Conservation (phyloP, 1,140 invertebrate genomes). For the Diachasmimorpha longicaudata region DNA sequence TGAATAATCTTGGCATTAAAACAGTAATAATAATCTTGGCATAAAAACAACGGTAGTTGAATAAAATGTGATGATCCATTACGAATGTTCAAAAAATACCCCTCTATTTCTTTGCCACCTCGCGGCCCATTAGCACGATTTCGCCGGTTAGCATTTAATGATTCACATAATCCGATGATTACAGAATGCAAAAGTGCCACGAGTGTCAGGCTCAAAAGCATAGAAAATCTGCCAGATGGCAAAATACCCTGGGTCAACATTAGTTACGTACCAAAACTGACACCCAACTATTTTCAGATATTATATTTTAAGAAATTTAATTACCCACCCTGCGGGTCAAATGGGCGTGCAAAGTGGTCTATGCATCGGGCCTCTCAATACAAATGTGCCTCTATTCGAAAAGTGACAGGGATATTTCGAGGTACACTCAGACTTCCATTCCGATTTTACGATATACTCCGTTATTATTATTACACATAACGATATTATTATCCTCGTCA, state of each 20-base stretch:
- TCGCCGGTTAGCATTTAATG: not conserved
- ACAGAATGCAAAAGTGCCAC: not conserved
- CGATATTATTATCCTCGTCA: constrained; percentile 19
- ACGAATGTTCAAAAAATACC: not conserved
- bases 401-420: constrained; percentile 8
- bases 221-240: constrained; percentile 10
- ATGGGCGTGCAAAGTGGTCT: not conserved
- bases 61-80: not conserved
- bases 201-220: not conserved
- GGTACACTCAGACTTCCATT: not conserved
- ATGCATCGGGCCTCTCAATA: not conserved
- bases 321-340: constrained; percentile 28
- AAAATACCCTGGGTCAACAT: constrained; percentile 2
- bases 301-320: constrained; percentile 39
- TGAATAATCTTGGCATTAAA: too few relatives aligned
- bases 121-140: not conserved
- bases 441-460: not conserved
- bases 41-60: not conserved
- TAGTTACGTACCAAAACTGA: constrained; percentile 9
- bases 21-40: not conserved
- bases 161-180: not conserved
- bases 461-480: constrained; percentile 14
- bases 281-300: constrained; percentile 35
- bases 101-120: not conserved
- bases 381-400: not conserved